Conservation (phyloP, 2,113 vertebrate genomes). For the Motacilla tschutschensis region DNA sequence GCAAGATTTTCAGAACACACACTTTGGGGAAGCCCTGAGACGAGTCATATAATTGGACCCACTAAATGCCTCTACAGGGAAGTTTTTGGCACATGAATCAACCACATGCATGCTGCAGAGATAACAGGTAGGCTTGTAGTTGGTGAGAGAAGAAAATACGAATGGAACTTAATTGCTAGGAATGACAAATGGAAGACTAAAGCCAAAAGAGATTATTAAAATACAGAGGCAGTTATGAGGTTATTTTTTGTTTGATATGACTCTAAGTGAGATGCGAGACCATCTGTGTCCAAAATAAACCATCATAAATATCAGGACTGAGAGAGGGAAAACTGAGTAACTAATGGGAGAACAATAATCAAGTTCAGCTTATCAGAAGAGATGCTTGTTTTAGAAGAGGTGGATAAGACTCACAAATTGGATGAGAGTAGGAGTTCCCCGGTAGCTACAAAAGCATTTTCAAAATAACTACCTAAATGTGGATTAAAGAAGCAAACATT, state of each 20-base stretch:
- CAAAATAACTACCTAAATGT: neutral
- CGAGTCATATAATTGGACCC: neutral
- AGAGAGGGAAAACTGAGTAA: neutral
- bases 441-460: neutral
- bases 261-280: neutral
- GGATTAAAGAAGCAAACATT: neutral
- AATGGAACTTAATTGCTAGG: neutral
- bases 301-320: neutral
- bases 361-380: neutral
- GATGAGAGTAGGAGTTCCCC: neutral
- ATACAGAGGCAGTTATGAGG: neutral
- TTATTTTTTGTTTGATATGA: neutral
- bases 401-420: neutral
- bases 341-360: neutral
- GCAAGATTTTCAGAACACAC: neutral
- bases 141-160: neutral
- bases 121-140: neutral
- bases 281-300: neutral
- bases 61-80: neutral
- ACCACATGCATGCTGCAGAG: neutral
- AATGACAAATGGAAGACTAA: neutral
- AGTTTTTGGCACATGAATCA: neutral
- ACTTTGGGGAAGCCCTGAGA: neutral
- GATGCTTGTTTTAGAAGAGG: neutral
- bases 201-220: neutral